A percentile compares a stretch with the other conserved stretches of the same genome.
Evolutionary conservation across 2,888 invertebrate genomes (phyloP).

Genomic region (Phyllotreta striolata): DNA sequence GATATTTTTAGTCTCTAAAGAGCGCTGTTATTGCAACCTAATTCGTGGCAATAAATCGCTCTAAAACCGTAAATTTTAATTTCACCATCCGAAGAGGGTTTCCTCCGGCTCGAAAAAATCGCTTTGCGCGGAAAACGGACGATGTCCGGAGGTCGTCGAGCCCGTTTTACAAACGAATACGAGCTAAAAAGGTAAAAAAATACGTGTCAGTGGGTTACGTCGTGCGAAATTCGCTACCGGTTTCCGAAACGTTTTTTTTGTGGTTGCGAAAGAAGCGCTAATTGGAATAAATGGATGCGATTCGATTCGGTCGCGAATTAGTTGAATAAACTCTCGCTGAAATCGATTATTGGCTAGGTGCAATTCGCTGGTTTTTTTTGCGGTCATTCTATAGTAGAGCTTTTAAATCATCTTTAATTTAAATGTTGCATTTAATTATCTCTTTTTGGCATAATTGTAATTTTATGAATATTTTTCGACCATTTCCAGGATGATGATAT

Average conservation of each 20-base stretch:
- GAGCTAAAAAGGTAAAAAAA: not conserved
- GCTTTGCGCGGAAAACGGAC: conserved; percentile 3
- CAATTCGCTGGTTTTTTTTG: too few species aligned
- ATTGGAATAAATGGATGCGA: conserved; percentile 4
- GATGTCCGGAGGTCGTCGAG: conserved; percentile 10
- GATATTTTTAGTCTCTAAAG: too few species aligned
- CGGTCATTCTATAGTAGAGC: too few species aligned
- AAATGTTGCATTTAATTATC: not conserved
- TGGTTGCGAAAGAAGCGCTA: conserved; percentile 5
- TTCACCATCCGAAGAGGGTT: conserved; percentile 8
- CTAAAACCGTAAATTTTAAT: conserved; percentile 10
- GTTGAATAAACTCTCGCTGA: not conserved
- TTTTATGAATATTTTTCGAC: not conserved
- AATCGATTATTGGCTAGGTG: not conserved
- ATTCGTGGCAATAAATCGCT: conserved; percentile 8
- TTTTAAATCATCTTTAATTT: too few species aligned
- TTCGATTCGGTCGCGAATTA: not conserved
- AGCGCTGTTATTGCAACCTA: too few species aligned
- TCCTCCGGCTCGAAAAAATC: conserved; percentile 8
- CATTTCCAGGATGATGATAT: too few species aligned
- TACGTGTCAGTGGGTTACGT: conserved; percentile 15
- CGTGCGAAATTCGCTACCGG: conserved; percentile 17
- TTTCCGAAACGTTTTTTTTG: conserved; percentile 4
- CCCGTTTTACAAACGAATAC: not conserved
- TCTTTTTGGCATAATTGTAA: not conserved